phyloP scores from a whole-genome alignment of 1,140 invertebrate species.

The Drosophila kanapiae region DNA sequence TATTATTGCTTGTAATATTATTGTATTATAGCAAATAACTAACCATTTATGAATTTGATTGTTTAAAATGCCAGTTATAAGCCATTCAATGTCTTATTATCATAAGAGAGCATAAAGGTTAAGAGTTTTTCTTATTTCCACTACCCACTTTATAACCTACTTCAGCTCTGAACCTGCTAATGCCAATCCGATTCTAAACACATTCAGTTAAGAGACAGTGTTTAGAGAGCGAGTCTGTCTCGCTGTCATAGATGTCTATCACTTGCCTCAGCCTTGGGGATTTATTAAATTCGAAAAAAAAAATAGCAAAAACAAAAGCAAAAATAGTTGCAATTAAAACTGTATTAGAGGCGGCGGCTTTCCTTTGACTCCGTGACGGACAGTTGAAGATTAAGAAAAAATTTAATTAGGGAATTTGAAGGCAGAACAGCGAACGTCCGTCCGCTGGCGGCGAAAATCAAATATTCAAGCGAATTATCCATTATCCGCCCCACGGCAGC shows the following conservation, averaged over 20 bases:
- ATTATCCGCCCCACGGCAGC: conserved; percentile 14
- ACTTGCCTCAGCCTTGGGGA: conserved; percentile 53
- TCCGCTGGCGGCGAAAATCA: conserved; percentile 6
- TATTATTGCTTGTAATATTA: too few relatives aligned
- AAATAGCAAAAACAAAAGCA: conserved; percentile 14
- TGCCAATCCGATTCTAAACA: neutral
- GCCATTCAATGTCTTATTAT: neutral
- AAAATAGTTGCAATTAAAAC: conserved; percentile 65
- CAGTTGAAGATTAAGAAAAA: conserved; percentile 22
- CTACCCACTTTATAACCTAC: neutral
- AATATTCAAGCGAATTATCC: conserved; percentile 33
- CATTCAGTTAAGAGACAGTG: neutral
- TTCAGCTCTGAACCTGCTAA: too few relatives aligned
- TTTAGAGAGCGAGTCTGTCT: conserved; percentile 5
- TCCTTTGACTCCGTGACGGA: conserved; percentile 43
- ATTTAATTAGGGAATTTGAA: conserved; percentile 38
- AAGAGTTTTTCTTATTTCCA: neutral
- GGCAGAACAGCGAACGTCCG: conserved; percentile 7
- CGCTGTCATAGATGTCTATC: conserved; percentile 38
- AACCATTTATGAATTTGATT: too few relatives aligned
- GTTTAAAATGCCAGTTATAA: too few relatives aligned
- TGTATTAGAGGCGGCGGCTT: conserved; percentile 44
- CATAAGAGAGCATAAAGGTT: too few relatives aligned
- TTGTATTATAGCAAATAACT: too few relatives aligned
- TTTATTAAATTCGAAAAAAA: conserved; percentile 69